A percentile compares a stretch with the other conserved stretches of the same genome.
Conservation (phyloP, 2,888 invertebrate genomes). For the Eristalis intricaria region DNA sequence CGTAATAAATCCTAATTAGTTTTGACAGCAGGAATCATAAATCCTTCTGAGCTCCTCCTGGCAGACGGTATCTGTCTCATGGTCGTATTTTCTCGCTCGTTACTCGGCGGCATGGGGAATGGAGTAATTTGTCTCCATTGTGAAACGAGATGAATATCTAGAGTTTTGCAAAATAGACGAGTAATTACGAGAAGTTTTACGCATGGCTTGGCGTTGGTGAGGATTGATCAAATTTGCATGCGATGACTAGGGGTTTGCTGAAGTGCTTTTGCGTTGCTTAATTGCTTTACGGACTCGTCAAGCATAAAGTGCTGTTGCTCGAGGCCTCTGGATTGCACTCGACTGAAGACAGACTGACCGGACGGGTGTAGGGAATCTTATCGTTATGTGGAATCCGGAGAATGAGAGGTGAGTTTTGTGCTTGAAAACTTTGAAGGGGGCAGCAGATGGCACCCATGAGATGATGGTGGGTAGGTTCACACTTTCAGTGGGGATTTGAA, state of each 20-base stretch:
- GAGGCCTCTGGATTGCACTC: neutral
- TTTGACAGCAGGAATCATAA: neutral
- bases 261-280: neutral
- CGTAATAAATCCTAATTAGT: neutral
- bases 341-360: neutral
- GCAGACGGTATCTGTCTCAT: neutral
- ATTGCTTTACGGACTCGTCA: neutral
- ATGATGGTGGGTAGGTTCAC: neutral
- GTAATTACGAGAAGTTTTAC: neutral
- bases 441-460: neutral
- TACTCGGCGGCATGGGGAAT: neutral
- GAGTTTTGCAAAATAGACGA: neutral
- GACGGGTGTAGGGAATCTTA: neutral
- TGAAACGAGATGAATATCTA: neutral
- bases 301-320: neutral
- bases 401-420: neutral
- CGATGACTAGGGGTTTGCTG: neutral
- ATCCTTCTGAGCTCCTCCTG: neutral
- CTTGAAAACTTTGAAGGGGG: neutral
- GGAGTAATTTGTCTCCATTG: constrained; percentile 28
- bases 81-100: neutral
- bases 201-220: neutral
- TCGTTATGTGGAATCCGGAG: neutral
- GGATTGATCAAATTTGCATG: neutral
- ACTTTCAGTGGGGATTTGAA: neutral